A percentile compares a stretch with the other conserved stretches of the same genome.
Evolutionary conservation across 2,797 vertebrate species (phyloP).

Genomic region (Neostethus bicornis): DNA sequence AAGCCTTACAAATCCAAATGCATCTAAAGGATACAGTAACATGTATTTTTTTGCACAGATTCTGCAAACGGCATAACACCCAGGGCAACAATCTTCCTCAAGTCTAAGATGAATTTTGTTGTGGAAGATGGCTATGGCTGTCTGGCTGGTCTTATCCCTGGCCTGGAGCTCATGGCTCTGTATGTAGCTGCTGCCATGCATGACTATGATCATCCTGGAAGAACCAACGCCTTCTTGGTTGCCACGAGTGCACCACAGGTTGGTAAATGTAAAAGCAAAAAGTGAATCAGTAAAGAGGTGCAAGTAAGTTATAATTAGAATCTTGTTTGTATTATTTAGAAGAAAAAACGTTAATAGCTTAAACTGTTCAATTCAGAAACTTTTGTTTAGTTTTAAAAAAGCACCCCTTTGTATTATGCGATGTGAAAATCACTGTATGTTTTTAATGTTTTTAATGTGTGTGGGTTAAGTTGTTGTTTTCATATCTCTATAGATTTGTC

Average conservation of each 20-base stretch:
- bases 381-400: no score
- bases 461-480: no score
- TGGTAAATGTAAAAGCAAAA: constrained; percentile 7
- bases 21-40: neutral
- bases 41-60: no score
- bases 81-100: constrained; percentile 85
- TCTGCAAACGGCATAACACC: constrained; percentile 88
- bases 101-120: constrained; percentile 84
- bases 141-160: constrained; percentile 91
- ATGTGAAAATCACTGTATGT: no score
- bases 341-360: no score
- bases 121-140: constrained; percentile 86
- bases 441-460: no score
- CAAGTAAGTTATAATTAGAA: neutral
- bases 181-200: constrained; percentile 98
- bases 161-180: constrained; percentile 93
- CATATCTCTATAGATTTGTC: no score
- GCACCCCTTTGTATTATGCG: no score
- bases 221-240: constrained; percentile 97
- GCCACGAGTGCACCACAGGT: constrained; percentile 92
- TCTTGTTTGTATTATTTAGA: no score
- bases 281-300: neutral
- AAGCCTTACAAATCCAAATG: neutral
- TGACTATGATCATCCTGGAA: constrained; percentile 96
- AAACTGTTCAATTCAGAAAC: no score